Base-by-base conservation (phyloP, 2,113 vertebrate genomes). In the Megaceryle maxima region DNA sequence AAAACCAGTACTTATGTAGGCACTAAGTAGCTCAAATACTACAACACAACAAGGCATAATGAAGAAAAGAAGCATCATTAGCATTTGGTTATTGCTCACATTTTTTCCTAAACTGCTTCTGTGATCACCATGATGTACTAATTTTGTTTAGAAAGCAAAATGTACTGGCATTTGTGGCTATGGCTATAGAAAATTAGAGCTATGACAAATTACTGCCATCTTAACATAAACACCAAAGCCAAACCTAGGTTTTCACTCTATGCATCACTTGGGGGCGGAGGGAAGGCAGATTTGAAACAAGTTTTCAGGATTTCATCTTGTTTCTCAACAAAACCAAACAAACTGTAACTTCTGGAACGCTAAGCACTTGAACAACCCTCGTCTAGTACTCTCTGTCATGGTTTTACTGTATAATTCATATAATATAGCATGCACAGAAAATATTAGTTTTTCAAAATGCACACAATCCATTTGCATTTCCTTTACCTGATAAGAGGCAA, bases 131-230 rank as follows among this genome's bases (percentile, higher is more conserved):
- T 3, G 12, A 91, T 19, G 33, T 7, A 39, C n/a, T 50, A 16
- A 43, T 56, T 91, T 82, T 83, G n/a, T 87, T 92, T 43, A 33
- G 20, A 82, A 90, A 83, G 19, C 15, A 55, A 77, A 87, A 60
- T 16, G 17, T n/a, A 31, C 24, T 64, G 16, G 28, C 13, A 51
- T 43, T 77, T 41, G 28, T 25, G 28, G n/a, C 25, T 84, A 14
- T 22, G 43, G 35, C 60, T 78, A 10, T 7, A 70, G 55, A 77
- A 80, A 22, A 77, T 35, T n/a, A 39, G 11, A 72, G 19, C 25
- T 66, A 26, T 50, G 33, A 88, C 29, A 92, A 78, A 56, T 25
- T 56, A 25, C 41, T 70, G 46, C 29, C 83, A 86, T 24, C 35
- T 85, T 78, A 78, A 84, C 19, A 80, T 41, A 60, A 81, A 3